Base-by-base conservation (phyloP, 2,113 vertebrate species). In the Tupaia tana region DNA sequence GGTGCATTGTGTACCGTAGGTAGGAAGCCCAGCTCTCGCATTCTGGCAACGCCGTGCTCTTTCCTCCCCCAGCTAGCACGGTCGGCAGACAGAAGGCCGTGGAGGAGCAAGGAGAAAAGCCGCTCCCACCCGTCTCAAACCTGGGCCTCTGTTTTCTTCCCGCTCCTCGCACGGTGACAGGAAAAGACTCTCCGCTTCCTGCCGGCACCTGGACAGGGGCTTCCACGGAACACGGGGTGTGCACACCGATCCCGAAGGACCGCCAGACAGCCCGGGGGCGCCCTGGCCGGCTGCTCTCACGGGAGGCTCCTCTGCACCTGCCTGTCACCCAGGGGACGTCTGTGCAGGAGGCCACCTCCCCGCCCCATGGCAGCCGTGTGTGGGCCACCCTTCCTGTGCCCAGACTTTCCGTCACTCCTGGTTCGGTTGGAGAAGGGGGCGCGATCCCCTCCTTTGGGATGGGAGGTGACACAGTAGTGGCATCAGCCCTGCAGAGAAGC, bases 1-100 rank as follows among this genome's bases (percentile, higher is more conserved):
- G 22, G 31, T 11, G 83, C 43, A 18, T 63, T 74, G 31, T 73
- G 54, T 9, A 25, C 1, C 73, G 63, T 81, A 84, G 59, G 71
- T 66, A 56, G 75, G 58, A 69, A 2, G 14, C 27, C 9, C n/a
- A 12, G 19, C 24, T 95, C 85, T 64, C n/a, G 29, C 6, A 67
- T 67, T 87, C 9, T 92, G 77, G 19, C 7, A 7, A 9, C 71
- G 67, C 92, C 71, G 31, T 10, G 4, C 7, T 52, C 8, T 80
- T 92, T 92, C 58, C 16, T 71, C 70, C 31, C 25, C 63, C 59
- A 89, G 34, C 25, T 75, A n/a, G n/a, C n/a, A n/a, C n/a, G n/a
- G 63, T 13, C 56, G 63, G 66, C 56, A 90, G 29, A 64, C 27
- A 75, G 71, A 75, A 71, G 7, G 63, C 77, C 6, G 43, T 18